Evolutionary conservation across 2,888 invertebrate species (phyloP), one percentile per base, ranked within the genome.

Genomic region (Clivina fossor): DNA sequence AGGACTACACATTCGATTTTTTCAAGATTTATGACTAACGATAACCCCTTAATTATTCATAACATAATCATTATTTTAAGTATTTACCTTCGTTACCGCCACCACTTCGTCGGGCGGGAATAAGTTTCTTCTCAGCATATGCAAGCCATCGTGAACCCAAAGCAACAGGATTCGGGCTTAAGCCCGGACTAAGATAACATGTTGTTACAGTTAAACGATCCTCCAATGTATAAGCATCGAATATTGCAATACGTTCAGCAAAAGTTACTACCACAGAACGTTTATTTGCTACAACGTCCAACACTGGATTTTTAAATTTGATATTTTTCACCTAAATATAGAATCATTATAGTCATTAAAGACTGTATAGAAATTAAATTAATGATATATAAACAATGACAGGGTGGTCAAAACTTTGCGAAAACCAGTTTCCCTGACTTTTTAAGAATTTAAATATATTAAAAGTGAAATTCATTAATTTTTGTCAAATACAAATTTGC

Each of bases 281-380:
- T 64, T 87, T 86, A 76, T 94, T 95, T n/a, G 91, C 90, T 62
- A 90, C 73, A 58, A 96, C 88, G 70, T 93, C 93, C 65, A 89
- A 79, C 47, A 96, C 87, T 1, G 88, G 86, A 72, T 88, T 92
- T 76, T 93, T 93, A 77, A 94, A 96, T 74, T 93, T 93, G 63
- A 93, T 90, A 69, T 86, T 88, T 72, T 93, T 93, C 11, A 90
- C 85, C 80, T 89, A 74, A 58, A 63, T 61, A 51, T 63, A 54
- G 15, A 20, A 55, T 56, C 57, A 13, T n/a, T n/a, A n/a, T n/a
- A n/a, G n/a, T n/a, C n/a, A n/a, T n/a, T n/a, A n/a, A n/a, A n/a
- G n/a, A n/a, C 26, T 49, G 24, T 48, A 46, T 18, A 19, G 32
- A 26, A 47, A 53, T 38, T 32, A 19, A 30, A 46, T 37, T 40